phyloP scores from a whole-genome alignment of 1,140 invertebrate genomes.

The Dinothrombium tinctorium region DNA sequence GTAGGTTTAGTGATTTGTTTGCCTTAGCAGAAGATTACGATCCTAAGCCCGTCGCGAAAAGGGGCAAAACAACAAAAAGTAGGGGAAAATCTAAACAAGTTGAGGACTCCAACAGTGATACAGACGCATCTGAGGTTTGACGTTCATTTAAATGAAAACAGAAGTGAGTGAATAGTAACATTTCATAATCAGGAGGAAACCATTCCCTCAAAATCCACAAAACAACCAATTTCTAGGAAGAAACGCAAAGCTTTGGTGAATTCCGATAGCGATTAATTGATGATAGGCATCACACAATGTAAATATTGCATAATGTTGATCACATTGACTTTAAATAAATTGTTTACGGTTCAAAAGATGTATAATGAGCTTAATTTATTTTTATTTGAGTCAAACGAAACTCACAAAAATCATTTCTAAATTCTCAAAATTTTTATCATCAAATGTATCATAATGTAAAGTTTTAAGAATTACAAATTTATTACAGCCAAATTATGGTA shows the following conservation, averaged over 20 bases:
- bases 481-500: too few species aligned
- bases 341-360: too few species aligned
- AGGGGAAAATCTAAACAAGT: slow-evolving; percentile 21
- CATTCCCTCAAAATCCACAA: slow-evolving; percentile 30
- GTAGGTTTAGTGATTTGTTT: slow-evolving; percentile 59
- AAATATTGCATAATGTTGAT: too few species aligned
- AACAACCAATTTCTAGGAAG: slow-evolving; percentile 58
- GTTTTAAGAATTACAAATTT: too few species aligned
- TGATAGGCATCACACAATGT: too few species aligned
- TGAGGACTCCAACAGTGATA: slow-evolving; percentile 23
- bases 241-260: slow-evolving; percentile 40
- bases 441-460: too few species aligned
- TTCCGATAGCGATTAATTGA: slow-evolving; percentile 1
- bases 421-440: too few species aligned
- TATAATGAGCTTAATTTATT: too few species aligned
- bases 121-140: slow-evolving; percentile 19
- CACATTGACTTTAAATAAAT: too few species aligned
- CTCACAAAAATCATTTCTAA: too few species aligned
- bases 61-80: slow-evolving; percentile 19
- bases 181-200: slow-evolving; percentile 33
- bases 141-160: background rate
- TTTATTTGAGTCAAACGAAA: too few species aligned
- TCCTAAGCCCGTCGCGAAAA: slow-evolving; percentile 21
- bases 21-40: slow-evolving; percentile 64
- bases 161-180: background rate